Evolutionary conservation across 2,888 invertebrate genomes (phyloP).

Genomic region (Drosophila robusta): DNA sequence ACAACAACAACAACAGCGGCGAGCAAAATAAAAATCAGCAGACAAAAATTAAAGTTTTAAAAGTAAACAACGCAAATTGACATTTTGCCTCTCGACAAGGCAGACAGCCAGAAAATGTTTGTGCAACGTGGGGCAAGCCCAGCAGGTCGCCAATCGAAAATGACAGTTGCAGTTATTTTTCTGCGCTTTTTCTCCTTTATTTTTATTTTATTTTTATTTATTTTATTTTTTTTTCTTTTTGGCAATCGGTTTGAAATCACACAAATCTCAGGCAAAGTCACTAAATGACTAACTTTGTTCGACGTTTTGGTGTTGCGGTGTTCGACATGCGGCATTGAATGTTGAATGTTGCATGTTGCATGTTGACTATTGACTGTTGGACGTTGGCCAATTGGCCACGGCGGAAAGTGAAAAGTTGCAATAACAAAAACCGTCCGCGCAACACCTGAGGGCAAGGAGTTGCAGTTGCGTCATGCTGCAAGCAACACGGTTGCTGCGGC

Average conservation of each 20-base stretch:
- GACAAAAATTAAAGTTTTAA: slow-evolving; percentile 72
- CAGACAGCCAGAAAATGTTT: slow-evolving; percentile 57
- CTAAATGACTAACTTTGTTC: slow-evolving; percentile 72
- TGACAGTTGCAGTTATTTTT: slow-evolving; percentile 81
- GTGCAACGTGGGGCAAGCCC: slow-evolving; percentile 70
- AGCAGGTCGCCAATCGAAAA: slow-evolving; percentile 80
- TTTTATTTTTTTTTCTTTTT: slow-evolving; percentile 24
- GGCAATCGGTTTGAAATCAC: slow-evolving; percentile 52
- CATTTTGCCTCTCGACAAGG: slow-evolving; percentile 71
- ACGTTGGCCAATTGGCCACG: slow-evolving; percentile 58
- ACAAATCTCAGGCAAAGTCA: slow-evolving; percentile 54
- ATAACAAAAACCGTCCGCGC: slow-evolving; percentile 41
- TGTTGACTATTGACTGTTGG: slow-evolving; percentile 41
- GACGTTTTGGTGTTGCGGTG: slow-evolving; percentile 49
- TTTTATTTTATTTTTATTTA: slow-evolving; percentile 17
- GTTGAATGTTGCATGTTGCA: slow-evolving; percentile 44
- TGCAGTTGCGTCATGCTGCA: slow-evolving; percentile 64
- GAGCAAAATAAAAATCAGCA: slow-evolving; percentile 37
- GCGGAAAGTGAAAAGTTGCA: slow-evolving; percentile 75
- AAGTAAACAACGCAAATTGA: slow-evolving; percentile 79
- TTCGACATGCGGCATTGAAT: slow-evolving; percentile 62
- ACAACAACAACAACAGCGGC: slow-evolving; percentile 9
- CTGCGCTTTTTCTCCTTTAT: slow-evolving; percentile 26
- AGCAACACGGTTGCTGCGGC: slow-evolving; percentile 23
- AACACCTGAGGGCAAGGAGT: slow-evolving; percentile 82